These are phyloP conservation scores for Galerucella calmariensis DNA, from an alignment of 2,888 invertebrate species.

Conservation along the genomic window DNA sequence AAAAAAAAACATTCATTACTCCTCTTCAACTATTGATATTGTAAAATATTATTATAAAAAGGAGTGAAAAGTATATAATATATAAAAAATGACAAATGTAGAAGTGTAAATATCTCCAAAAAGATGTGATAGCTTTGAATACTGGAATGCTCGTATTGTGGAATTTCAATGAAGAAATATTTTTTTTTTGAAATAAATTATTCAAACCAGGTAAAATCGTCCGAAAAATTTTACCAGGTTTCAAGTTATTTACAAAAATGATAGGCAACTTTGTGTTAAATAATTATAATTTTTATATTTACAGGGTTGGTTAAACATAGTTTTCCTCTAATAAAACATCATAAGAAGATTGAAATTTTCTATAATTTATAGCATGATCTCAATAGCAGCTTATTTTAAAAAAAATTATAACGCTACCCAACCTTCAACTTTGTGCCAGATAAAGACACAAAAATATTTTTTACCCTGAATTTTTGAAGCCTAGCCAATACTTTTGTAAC, in stretches of 20 bases:
- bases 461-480: too few relatives aligned
- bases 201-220: constrained; percentile 1
- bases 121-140: constrained; percentile 41
- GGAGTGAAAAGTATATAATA: constrained; percentile 8
- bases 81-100: constrained; percentile 29
- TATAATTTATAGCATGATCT: too few relatives aligned
- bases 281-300: too few relatives aligned
- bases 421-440: too few relatives aligned
- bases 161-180: constrained; percentile 37
- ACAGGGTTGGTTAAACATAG: too few relatives aligned
- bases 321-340: too few relatives aligned
- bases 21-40: neutral
- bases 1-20: constrained; percentile 12
- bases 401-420: too few relatives aligned
- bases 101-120: constrained; percentile 45
- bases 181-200: constrained; percentile 7
- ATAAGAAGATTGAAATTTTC: too few relatives aligned
- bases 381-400: too few relatives aligned
- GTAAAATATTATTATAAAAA: constrained; percentile 7
- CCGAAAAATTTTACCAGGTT: neutral
- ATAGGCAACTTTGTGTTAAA: too few relatives aligned
- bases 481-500: too few relatives aligned
- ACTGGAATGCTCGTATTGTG: constrained; percentile 42
- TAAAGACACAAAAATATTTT: too few relatives aligned
- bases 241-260: neutral